These are phyloP conservation scores for Lordiphosa stackelbergi DNA, from an alignment of 1,140 invertebrate genomes.

Conservation along the genomic window DNA sequence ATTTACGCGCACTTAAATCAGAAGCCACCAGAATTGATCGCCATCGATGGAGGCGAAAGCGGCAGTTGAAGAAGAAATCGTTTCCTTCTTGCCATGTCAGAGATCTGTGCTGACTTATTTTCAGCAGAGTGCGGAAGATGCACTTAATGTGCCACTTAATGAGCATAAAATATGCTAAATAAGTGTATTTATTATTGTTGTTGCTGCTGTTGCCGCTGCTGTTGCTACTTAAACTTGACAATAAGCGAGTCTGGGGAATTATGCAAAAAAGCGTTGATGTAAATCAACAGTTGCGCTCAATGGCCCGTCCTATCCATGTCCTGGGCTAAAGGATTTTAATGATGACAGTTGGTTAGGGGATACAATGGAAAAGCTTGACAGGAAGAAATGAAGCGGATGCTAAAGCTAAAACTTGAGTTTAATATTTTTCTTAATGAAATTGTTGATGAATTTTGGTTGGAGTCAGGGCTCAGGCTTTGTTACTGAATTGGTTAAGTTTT, in stretches of 20 bases:
- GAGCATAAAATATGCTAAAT: constrained; percentile 61
- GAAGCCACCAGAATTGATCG: constrained; percentile 61
- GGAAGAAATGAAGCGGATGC: background rate
- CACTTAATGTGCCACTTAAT: constrained; percentile 53
- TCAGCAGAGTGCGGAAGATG: constrained; percentile 22
- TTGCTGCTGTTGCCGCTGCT: background rate
- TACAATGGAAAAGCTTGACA: background rate
- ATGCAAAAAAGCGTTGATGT: constrained; percentile 45
- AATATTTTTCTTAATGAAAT: no score
- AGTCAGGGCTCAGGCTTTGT: no score
- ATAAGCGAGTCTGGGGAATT: constrained; percentile 17
- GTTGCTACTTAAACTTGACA: constrained; percentile 4
- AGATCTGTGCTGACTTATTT: constrained; percentile 22
- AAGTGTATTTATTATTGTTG: constrained; percentile 23
- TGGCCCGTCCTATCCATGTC: constrained; percentile 29
- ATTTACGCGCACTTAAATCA: constrained; percentile 70
- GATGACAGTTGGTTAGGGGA: constrained; percentile 3
- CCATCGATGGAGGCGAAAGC: constrained; percentile 35
- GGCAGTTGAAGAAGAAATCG: constrained; percentile 2
- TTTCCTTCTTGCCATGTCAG: constrained; percentile 5
- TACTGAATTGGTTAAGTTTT: no score
- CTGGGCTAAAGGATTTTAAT: constrained; percentile 9
- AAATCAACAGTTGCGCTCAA: constrained; percentile 28
- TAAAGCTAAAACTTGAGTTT: background rate
- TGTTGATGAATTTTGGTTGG: no score